Conservation (phyloP, 53 echinoderm and acorn worm species). For the Echinarachnius parma region DNA sequence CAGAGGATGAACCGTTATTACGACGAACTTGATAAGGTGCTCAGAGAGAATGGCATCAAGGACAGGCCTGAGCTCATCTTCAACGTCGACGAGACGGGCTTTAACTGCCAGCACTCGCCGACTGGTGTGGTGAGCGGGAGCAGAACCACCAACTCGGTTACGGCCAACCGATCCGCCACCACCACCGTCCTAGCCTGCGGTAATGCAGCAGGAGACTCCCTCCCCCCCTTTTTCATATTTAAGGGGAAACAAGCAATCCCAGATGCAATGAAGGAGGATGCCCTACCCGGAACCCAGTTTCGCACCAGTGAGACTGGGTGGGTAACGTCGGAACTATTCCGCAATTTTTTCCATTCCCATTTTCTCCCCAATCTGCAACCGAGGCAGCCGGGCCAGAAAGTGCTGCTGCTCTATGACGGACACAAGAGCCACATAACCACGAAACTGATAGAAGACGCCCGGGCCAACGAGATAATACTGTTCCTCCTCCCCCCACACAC, state of each 20-base stretch:
- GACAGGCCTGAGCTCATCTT: no score
- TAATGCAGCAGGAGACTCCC: neutral
- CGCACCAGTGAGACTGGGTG: constrained; percentile 15
- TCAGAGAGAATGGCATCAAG: no score
- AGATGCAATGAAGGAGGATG: neutral
- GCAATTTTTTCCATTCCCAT: constrained; percentile 1
- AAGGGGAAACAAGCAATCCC: constrained; percentile 10
- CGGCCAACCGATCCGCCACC: constrained; percentile 1
- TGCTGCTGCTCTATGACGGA: constrained; percentile 23
- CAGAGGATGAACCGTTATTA: no score
- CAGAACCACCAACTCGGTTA: neutral
- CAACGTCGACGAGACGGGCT: constrained; percentile 23
- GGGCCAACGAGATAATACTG: neutral
- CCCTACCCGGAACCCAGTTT: constrained; percentile 6
- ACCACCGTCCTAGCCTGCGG: constrained; percentile 13
- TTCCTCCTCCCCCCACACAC: constrained; percentile 41
- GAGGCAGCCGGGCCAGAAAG: neutral
- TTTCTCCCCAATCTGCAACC: neutral
- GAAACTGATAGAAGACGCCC: constrained; percentile 43
- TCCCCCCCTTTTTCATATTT: constrained; percentile 24
- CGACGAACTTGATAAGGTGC: no score
- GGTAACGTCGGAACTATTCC: constrained; percentile 18
- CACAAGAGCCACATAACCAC: constrained; percentile 30
- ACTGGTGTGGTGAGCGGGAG: constrained; percentile 7
- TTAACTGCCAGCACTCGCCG: constrained; percentile 36